phyloP scores from a whole-genome alignment of 2,888 invertebrate species.

The Stictocephala bisonia region DNA sequence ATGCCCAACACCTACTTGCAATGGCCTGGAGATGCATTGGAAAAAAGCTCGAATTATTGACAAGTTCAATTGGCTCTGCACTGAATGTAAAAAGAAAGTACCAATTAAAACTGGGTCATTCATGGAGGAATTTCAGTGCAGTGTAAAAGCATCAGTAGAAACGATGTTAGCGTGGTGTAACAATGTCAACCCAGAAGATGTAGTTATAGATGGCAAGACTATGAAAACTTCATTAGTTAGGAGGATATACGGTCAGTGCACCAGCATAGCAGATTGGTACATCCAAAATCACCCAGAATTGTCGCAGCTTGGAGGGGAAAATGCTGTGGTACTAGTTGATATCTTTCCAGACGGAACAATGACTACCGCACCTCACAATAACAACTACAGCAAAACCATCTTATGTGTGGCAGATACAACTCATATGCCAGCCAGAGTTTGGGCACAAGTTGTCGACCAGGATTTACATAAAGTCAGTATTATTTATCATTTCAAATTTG shows the following conservation, averaged over 20 bases:
- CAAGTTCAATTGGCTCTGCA: slow-evolving; percentile 68
- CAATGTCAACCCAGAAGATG: slow-evolving; percentile 52
- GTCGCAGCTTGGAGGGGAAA: slow-evolving; percentile 69
- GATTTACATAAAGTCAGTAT: slow-evolving; percentile 43
- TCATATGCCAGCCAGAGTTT: slow-evolving; percentile 65
- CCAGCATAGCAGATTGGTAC: slow-evolving; percentile 67
- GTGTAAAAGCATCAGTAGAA: slow-evolving; percentile 71
- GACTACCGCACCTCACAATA: slow-evolving; percentile 67
- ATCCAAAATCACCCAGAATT: slow-evolving; percentile 66
- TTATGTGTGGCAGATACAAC: slow-evolving; percentile 74
- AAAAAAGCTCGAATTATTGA: slow-evolving; percentile 67
- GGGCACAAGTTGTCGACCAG: slow-evolving; percentile 64
- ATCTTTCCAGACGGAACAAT: slow-evolving; percentile 74
- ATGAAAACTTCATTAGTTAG: slow-evolving; percentile 63
- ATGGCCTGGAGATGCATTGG: slow-evolving; percentile 65
- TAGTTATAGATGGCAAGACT: slow-evolving; percentile 48
- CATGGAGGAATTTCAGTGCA: slow-evolving; percentile 73
- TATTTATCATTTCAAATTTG: background rate
- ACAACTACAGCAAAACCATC: slow-evolving; percentile 70
- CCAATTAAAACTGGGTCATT: slow-evolving; percentile 69
- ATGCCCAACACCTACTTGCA: slow-evolving; percentile 64
- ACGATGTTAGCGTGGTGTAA: slow-evolving; percentile 75
- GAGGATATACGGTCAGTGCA: slow-evolving; percentile 70
- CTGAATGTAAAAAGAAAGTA: slow-evolving; percentile 65
- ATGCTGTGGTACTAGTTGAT: slow-evolving; percentile 73